Conservation (phyloP, 2,113 vertebrate species). For the Chroicocephalus ridibundus region DNA sequence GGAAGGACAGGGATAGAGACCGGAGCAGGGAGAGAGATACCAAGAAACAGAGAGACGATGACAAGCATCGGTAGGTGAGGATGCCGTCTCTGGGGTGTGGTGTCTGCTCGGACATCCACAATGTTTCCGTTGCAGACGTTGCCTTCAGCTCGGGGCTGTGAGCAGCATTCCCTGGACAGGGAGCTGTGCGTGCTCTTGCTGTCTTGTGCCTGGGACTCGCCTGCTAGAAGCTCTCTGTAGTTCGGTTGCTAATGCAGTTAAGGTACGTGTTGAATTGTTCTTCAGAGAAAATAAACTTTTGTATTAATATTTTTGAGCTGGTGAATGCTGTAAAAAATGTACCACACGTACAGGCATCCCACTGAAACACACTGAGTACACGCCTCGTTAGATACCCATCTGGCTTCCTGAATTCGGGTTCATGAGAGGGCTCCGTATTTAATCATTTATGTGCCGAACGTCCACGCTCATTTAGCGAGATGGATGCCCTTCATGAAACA, state of each 20-base stretch:
- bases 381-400: accelerated
- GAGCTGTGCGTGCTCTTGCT: not conserved
- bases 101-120: not conserved
- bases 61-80: not conserved
- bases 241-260: not conserved
- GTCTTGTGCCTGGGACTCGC: not conserved
- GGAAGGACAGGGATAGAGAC: conserved; percentile 76
- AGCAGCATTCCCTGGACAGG: not conserved
- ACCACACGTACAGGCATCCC: accelerated
- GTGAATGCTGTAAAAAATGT: not conserved
- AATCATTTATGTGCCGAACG: not conserved
- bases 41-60: conserved; percentile 64
- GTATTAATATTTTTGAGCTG: not conserved
- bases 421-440: accelerated
- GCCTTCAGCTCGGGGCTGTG: not conserved
- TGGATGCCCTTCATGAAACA: not conserved
- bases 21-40: conserved; percentile 73
- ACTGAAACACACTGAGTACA: not conserved
- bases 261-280: not conserved
- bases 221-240: not conserved
- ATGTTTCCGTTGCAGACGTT: not conserved
- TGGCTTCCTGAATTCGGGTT: not conserved
- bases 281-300: conserved; percentile 29
- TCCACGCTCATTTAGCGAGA: not conserved
- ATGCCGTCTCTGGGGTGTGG: too few relatives aligned